Base-by-base conservation (phyloP, 2,113 vertebrate species). In the Clarias gariepinus region DNA sequence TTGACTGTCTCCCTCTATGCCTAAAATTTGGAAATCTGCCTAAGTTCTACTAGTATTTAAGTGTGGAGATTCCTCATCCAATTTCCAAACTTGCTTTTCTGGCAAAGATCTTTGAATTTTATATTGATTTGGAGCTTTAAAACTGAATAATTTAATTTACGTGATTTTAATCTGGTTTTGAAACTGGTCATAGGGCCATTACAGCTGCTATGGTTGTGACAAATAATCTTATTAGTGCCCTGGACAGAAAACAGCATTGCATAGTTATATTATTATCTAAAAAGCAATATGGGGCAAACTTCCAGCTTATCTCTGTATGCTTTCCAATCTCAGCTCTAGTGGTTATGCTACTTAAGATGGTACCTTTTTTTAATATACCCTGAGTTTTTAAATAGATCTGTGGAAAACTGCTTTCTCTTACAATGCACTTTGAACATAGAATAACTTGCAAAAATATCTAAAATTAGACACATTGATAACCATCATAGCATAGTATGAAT, bases 1-100 rank as follows among this genome's bases (percentile, higher is more conserved):
- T 63, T 61, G 58, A 77, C 11, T 7, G 23, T 77, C 47, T 5
- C n/a, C 47, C 13, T n/a, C 23, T 7, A 57, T 58, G 4, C 52
- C 73, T 69, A 83, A 64, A 87, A 47, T 53, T 55, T 87, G 58
- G 71, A 87, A 83, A 79, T 52, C 81, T 83, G 61, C 41, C 21
- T 68, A 87, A 78, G 71, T 87, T 83, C 81, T 47, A 47, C 7
- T 47, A 47, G 47, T 47, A 47, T 47, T 47, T 47, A 47, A 47
- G 6, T 8, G 47, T 8, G 47, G 6, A 47, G 6, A 47, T 47
- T 47, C 47, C 47, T 47, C 47, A 28, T 47, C 47, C 47, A 10
- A 41, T 77, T 15, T 81, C 66, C 36, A 82, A 87, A 55, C 74
- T 52, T 33, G 55, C 84, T 76, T 18, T 74, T 15, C n/a, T 86